Percentiles rank a stretch among this genome's conserved stretches.
Conservation (phyloP, 2,797 vertebrate genomes). For the Phoebastria nigripes region DNA sequence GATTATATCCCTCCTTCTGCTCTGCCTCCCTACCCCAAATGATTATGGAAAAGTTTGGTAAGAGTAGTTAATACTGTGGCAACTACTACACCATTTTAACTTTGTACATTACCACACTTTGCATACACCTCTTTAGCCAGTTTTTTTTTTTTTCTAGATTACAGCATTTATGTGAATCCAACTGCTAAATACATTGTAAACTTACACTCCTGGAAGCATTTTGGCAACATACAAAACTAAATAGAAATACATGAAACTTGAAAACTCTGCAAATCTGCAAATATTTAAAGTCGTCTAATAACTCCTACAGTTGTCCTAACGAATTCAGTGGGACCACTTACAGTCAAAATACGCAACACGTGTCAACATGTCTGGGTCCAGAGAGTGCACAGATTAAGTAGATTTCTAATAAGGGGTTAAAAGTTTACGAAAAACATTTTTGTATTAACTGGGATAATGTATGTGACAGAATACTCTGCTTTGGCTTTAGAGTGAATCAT, state of each 20-base stretch:
- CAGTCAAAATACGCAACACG: fast-evolving
- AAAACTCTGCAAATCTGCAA: neutral
- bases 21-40: neutral
- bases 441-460: neutral
- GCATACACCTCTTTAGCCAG: neutral
- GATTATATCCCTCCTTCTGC: neutral
- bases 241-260: neutral
- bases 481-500: neutral
- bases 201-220: neutral
- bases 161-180: neutral
- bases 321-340: neutral
- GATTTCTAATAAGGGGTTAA: neutral
- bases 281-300: neutral
- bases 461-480: neutral
- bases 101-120: neutral
- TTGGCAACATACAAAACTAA: neutral
- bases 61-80: neutral
- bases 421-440: neutral
- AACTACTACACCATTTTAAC: neutral
- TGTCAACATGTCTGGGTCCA: neutral
- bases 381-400: neutral
- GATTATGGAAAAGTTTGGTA: neutral
- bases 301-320: neutral
- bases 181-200: neutral
- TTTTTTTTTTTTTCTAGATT: neutral